Base-by-base conservation (phyloP, 2,888 invertebrate species). In the Mongoloraphidia duomilia region DNA sequence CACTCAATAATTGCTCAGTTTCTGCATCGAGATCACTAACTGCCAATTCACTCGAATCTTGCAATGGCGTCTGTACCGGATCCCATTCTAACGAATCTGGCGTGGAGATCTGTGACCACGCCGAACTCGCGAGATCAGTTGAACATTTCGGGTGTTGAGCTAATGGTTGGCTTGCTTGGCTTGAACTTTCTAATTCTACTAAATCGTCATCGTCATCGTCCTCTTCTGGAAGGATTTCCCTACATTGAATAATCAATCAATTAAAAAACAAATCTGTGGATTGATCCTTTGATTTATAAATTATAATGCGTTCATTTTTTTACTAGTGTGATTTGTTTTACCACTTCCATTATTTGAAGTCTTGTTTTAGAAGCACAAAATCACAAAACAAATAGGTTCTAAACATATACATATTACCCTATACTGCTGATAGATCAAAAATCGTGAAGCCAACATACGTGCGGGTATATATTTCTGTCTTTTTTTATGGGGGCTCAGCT, bases 81-180 rank as follows among this genome's bases (percentile, higher is more conserved):
- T 82, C 81, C 82, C 82, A 82, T 64, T 82, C 82, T 43, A 82
- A 66, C 3, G 81, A 81, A 59, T 80, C 77, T 6, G 78, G 79
- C 9, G 79, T 80, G 2, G 78, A 77, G 39, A 75, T 75, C 56
- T 76, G 68, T 1, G 79, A 79, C 75, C 77, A 78, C 52, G 72
- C 74, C 9, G 71, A 58, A 60, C 69, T 42, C 33, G 48, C 43
- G 26, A 43, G 14, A 33, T 48, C 43, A 17, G 37, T 48, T 42
- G 48, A 42, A 43, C 43, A 48, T 36, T 36, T 34, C 10, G 42
- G 42, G 40, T 26, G 47, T 34, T 34, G 48, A 26, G 36, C 36
- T 17, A 36, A 17, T 42, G 43, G 26, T 43, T 48, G 48, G n/a
- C 37, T 48, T n/a, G 14, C 36, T 48, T 48, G 48, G 37, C 48